A percentile compares a stretch with the other conserved stretches of the same genome.
Conservation (phyloP, 2,113 vertebrate species). For the Pygoscelis antarcticus region DNA sequence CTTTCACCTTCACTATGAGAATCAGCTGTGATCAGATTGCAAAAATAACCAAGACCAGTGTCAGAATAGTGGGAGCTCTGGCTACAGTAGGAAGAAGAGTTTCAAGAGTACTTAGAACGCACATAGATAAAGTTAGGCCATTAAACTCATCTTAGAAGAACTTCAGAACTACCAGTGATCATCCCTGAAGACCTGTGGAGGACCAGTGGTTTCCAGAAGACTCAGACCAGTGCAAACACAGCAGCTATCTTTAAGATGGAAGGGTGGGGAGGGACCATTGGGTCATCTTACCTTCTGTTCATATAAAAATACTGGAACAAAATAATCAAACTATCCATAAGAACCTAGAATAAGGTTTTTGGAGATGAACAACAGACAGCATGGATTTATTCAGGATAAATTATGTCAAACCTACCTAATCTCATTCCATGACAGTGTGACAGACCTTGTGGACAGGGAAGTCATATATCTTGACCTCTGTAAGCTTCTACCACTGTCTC, state of each 20-base stretch:
- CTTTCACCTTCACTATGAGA: not conserved
- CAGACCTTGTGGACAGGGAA: not conserved
- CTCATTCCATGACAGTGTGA: not conserved
- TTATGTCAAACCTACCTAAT: not conserved
- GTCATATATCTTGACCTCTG: not conserved
- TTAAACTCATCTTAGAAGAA: not conserved
- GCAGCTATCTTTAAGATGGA: not conserved
- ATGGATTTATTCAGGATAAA: not conserved
- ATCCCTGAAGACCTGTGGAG: not conserved
- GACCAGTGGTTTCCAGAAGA: not conserved
- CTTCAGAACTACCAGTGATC: not conserved
- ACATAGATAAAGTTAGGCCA: not conserved
- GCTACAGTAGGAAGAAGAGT: not conserved
- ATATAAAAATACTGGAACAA: not conserved
- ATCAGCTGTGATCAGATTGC: slow-evolving; percentile 53
- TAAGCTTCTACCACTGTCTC: not conserved
- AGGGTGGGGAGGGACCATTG: not conserved
- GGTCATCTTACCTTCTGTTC: not conserved
- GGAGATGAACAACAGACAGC: not conserved
- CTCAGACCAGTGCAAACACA: not conserved
- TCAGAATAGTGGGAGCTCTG: not conserved
- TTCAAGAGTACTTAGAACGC: not conserved
- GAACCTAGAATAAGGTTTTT: not conserved
- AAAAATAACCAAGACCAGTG: slow-evolving; percentile 25
- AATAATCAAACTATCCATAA: not conserved